Conservation (phyloP, 1,140 invertebrate genomes). For the Aphelinus certus region DNA sequence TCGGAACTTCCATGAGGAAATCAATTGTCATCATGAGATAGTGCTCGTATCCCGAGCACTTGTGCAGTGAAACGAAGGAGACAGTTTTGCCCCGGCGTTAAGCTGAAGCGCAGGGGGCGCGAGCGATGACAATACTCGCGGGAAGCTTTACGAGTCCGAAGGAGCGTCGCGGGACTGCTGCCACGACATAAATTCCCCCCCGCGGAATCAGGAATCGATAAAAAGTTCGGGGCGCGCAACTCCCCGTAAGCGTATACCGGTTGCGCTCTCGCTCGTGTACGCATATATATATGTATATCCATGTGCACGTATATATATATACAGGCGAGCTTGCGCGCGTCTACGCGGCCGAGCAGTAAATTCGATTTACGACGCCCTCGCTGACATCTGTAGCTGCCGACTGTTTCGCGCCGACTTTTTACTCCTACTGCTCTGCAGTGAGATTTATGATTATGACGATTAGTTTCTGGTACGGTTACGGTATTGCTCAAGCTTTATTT, state of each 20-base stretch:
- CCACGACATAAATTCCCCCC: slow-evolving; percentile 17
- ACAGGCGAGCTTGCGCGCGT: neutral
- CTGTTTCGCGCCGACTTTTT: slow-evolving; percentile 6
- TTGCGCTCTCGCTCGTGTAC: too few relatives aligned
- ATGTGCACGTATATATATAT: neutral
- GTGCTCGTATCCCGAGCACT: too few relatives aligned
- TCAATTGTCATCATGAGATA: too few relatives aligned
- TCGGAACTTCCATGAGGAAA: too few relatives aligned
- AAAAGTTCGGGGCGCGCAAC: slow-evolving; percentile 18
- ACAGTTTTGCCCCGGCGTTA: too few relatives aligned
- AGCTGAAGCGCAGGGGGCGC: neutral
- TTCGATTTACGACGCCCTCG: slow-evolving; percentile 30
- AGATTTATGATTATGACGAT: slow-evolving; percentile 40
- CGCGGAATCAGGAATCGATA: slow-evolving; percentile 33
- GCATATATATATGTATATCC: neutral
- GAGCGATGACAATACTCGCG: slow-evolving; percentile 12
- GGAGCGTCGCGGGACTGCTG: slow-evolving; percentile 7
- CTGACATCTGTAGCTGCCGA: slow-evolving; percentile 9
- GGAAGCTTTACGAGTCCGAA: slow-evolving; percentile 22
- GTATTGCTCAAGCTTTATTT: slow-evolving; percentile 12
- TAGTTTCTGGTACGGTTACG: slow-evolving; percentile 28
- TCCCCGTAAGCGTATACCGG: too few relatives aligned
- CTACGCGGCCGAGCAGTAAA: slow-evolving; percentile 9
- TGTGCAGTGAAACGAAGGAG: too few relatives aligned
- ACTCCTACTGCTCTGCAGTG: neutral